Evolutionary conservation across 2,113 vertebrate genomes (phyloP), one percentile per base, ranked within the genome.

Genomic region (Gymnocephalus cernua): DNA sequence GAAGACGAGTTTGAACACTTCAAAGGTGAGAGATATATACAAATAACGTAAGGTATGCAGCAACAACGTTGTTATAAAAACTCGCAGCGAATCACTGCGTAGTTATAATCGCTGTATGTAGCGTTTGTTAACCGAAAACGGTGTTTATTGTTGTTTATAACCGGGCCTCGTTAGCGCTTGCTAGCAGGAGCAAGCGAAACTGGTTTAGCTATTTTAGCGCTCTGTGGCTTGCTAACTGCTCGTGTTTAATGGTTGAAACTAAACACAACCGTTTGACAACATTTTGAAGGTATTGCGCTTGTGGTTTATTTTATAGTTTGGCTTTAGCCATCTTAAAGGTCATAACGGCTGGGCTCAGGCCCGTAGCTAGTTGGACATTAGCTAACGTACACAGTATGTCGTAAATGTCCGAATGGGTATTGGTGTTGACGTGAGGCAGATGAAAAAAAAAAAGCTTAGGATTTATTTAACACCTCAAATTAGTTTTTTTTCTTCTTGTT

Each of bases 1-100:
- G n/a, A 38, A 16, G 64, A 64, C 7, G 13, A 18, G 2, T 14
- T 6, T 11, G 11, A 19, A 4, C 4, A 1, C 41, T 4, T 12
- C 4, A 15, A 2, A 8, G 6, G 2, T 12, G 12, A 19, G 1
- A n/a, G 15, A 38, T 9, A 7, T 1, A 23, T 41, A 5, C 10
- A 19, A 41, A 45, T 35, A 78, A 38, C 41, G 11, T 13, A 27
- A 61, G 81, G 87, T 86, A 89, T 67, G 84, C 14, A 56, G 32
- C 8, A 13, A 10, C 10, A 51, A 29, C 6, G 1, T 0, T 10
- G 16, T 14, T 54, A 4, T 9, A 15, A 9, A 13, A 8, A 4
- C 3, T 15, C 4, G 14, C 3, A 45, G 1, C 3, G 2, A 18
- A n/a, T 8, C 2, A 15, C 0, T 1, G 18, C 4, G 6, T 13